Evolutionary conservation across 2,113 vertebrate species (phyloP), one percentile per base, ranked within the genome.

Genomic region (Passer montanus): DNA sequence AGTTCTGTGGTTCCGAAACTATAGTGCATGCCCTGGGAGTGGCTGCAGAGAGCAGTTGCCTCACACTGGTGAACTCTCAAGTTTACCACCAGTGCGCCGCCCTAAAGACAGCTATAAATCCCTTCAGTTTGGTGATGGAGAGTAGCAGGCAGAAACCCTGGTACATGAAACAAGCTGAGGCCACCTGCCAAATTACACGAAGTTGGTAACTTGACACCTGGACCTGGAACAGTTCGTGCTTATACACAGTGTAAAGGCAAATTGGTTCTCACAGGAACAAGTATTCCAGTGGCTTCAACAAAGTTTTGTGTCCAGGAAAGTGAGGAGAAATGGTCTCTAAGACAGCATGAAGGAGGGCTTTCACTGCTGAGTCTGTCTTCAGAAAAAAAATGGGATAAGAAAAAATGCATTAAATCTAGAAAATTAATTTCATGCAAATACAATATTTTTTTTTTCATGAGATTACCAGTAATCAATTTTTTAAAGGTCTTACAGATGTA

Each of bases 161-260:
- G 35, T 33, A 46, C 19, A 35, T 2, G 1, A 31, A 87, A 44
- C 0, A 12, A 33, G 5, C 9, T 52, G 27, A 9, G 8, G 4
- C 10, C 21, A 41, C 18, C 14, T 74, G 31, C 2, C 14, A 49
- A 69, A 41, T 18, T n/a, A 7, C 24, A 68, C 0, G 0, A 7
- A 39, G 7, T 6, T 83, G 37, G 10, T 22, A 39, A 44, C 17
- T 56, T 58, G 20, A 18, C 13, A 62, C 2, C 30, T 59, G 43
- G 16, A 30, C 41, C 27, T 1, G 1, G 26, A 31, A 58, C 3
- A 3, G 5, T 3, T n/a, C 2, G 1, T 69, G 9, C 11, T 87
- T 53, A 27, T 11, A 16, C 4, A 4, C 14, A 39, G 16, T 50
- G 14, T 35, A 52, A 55, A 75, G 6, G 4, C 21, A 58, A 33